Evolutionary conservation across 2,113 vertebrate genomes (phyloP).

Genomic region (Marcusenius ussheri): DNA sequence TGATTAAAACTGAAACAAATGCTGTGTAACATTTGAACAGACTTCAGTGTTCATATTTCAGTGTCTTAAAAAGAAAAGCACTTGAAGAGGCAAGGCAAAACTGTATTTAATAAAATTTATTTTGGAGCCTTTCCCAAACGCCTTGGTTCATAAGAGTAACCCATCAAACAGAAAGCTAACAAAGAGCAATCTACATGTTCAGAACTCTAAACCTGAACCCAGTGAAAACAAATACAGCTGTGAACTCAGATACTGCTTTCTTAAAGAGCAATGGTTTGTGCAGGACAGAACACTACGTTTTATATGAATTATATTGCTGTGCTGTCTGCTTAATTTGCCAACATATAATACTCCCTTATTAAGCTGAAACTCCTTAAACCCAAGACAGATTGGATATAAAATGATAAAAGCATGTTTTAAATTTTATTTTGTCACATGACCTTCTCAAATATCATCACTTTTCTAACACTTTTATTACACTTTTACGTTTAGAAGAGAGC

Average conservation of each 20-base stretch:
- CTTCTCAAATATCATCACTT: neutral
- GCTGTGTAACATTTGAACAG: neutral
- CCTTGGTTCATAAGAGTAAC: neutral
- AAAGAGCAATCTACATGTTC: neutral
- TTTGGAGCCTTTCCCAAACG: neutral
- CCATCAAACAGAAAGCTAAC: constrained; percentile 11
- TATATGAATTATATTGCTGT: neutral
- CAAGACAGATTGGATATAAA: constrained; percentile 2
- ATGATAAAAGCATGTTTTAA: neutral
- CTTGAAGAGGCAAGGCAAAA: neutral
- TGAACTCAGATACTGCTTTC: neutral
- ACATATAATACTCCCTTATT: constrained; percentile 2
- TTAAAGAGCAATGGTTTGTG: neutral
- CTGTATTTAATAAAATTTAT: neutral
- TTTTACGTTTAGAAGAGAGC: neutral
- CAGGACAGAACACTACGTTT: neutral
- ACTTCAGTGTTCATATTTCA: neutral
- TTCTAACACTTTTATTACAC: neutral
- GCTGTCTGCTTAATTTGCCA: neutral
- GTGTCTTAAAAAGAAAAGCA: constrained; percentile 4
- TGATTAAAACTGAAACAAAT: neutral
- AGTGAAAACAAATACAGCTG: constrained; percentile 12
- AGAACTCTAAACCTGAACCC: constrained; percentile 8
- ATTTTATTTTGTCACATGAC: constrained; percentile 2
- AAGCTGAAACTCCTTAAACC: neutral